These are phyloP conservation scores for Ceratosolen fusciceps DNA, from an alignment of 1,140 invertebrate genomes.

Conservation along the genomic window DNA sequence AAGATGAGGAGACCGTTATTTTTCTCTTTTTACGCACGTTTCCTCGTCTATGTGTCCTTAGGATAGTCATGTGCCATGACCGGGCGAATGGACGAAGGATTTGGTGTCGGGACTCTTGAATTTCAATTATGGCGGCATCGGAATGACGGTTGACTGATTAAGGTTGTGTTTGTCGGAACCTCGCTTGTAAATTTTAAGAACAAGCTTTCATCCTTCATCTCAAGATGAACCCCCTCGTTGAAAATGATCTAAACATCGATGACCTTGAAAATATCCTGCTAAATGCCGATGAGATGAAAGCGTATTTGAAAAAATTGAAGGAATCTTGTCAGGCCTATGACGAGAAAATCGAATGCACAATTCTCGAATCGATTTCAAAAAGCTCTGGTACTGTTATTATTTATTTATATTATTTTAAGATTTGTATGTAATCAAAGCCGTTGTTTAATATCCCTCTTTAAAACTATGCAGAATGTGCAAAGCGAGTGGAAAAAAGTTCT, in stretches of 20 bases:
- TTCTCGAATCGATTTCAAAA: conserved; percentile 34
- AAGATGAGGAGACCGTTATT: too few relatives aligned
- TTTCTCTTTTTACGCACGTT: too few relatives aligned
- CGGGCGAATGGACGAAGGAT: not conserved
- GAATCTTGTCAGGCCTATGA: conserved; percentile 12
- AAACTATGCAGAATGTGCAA: conserved; percentile 49
- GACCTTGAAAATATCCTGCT: conserved; percentile 24
- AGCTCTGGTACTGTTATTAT: conserved; percentile 27
- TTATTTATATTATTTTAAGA: not conserved
- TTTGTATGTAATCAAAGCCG: not conserved
- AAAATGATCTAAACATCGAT: not conserved
- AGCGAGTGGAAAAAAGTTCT: conserved; percentile 39
- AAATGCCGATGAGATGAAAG: conserved; percentile 35
- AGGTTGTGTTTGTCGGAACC: too few relatives aligned
- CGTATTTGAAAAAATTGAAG: conserved; percentile 39
- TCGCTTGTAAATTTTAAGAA: too few relatives aligned
- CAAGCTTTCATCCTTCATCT: too few relatives aligned
- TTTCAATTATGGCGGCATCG: conserved; percentile 4
- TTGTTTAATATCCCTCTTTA: not conserved
- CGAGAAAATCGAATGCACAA: not conserved
- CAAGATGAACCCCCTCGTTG: not conserved
- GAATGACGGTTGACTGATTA: conserved; percentile 16
- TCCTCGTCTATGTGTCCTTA: not conserved
- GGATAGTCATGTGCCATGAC: not conserved
- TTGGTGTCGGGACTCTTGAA: not conserved